phyloP scores from a whole-genome alignment of 2,888 invertebrate species.

The Micropterix aruncella region DNA sequence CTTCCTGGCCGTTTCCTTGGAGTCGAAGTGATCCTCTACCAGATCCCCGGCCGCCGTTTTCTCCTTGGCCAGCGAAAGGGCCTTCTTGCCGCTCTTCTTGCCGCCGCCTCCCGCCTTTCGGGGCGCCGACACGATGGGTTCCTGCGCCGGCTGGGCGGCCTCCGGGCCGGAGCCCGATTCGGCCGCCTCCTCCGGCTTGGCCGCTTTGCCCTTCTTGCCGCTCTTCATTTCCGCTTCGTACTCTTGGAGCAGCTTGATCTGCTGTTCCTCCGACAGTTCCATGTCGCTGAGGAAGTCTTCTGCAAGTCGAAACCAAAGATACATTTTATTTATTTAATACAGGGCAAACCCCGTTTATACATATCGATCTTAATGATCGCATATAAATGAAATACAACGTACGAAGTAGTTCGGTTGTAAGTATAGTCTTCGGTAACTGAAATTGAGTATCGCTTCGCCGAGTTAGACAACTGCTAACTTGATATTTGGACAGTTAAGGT shows the following conservation, averaged over 20 bases:
- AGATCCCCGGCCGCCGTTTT: conserved; percentile 26
- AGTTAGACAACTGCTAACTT: too few species aligned
- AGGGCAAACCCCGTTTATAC: too few species aligned
- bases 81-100: conserved; percentile 19
- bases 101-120: conserved; percentile 21
- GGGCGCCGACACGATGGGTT: conserved; percentile 11
- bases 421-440: conserved; percentile 6
- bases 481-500: too few species aligned
- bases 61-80: conserved; percentile 19
- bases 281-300: conserved; percentile 51
- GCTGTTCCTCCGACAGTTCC: conserved; percentile 57
- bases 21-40: conserved; percentile 39
- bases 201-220: conserved; percentile 2
- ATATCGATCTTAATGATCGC: too few species aligned
- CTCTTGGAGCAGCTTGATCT: conserved; percentile 48
- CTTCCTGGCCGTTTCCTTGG: conserved; percentile 16
- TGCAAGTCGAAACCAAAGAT: conserved; percentile 21
- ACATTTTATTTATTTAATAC: conserved; percentile 13
- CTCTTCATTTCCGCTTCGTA: conserved; percentile 46
- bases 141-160: conserved; percentile 12
- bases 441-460: neutral
- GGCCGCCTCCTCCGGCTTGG: conserved; percentile 11
- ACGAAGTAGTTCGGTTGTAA: too few species aligned
- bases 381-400: too few species aligned
- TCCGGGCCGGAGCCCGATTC: conserved; percentile 7